Base-by-base conservation (phyloP, 1,140 invertebrate genomes). In the Drosophila bifasciata region DNA sequence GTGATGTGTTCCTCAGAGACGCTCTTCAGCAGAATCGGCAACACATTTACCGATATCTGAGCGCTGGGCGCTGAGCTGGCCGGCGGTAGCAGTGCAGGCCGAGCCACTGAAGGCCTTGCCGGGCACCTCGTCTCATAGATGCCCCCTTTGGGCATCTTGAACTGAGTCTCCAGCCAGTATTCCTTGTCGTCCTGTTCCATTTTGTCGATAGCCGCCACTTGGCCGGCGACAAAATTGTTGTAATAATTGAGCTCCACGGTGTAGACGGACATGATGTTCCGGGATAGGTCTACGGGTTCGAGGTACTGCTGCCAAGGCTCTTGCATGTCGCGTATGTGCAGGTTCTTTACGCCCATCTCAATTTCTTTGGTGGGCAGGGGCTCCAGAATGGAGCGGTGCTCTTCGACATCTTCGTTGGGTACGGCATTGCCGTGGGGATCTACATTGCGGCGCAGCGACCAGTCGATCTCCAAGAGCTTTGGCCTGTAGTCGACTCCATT, bases 241-340 rank as follows among this genome's bases (percentile, higher is more conserved):
- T 94, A 96, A 80, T 95, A 94, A 46, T 94, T 93, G 1, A 96
- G 92, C 76, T 96, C 95, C 64, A 96, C 93, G 0, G 95, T 70
- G 19, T 94, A 94, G 1, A 94, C 91, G 1, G 92, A 78, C 16
- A 94, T 92, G 1, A 95, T 78, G 59, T 94, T 92, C 1, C 93
- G 92, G 6, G 94, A 92, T 3, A 96, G 92, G 84, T 96, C 94
- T 0, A 93, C 75, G 0, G 95, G 95, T 78, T 96, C 95, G 44
- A 93, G 91, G 17, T 93, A 92, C n/a, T 90, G 85, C 25, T 89
- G 77, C 94, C 94, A 95, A 3, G 84, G 48, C 3, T 60, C 41
- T 17, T 69, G 46, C 9, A 88, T 23, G 21, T 88, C 84, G 9
- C 15, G 23, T 8, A 88, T 76, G 3, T 70, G 15, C n/a, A 88